Percentiles rank a stretch among this genome's conserved stretches.
These are phyloP conservation scores for Coranthus polyacanthus DNA, from an alignment of 2,797 vertebrate genomes.

Conservation along the genomic window DNA sequence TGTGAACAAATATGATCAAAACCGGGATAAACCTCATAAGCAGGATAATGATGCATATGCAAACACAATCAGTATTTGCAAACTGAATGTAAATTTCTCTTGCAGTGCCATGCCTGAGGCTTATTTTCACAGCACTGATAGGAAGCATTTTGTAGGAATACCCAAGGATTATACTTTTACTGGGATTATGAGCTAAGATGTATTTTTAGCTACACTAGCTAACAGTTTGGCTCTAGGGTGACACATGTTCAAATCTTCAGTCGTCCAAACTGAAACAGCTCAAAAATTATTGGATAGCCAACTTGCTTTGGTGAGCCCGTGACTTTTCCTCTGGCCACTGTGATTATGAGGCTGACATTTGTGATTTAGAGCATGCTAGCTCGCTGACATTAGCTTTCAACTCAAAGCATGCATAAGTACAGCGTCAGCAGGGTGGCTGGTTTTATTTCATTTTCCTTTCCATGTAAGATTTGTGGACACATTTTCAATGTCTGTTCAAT, in stretches of 20 bases:
- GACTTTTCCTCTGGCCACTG: constrained; percentile 28
- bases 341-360: constrained; percentile 22
- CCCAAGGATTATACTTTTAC: not conserved
- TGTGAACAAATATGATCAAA: too few relatives aligned
- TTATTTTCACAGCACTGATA: not conserved
- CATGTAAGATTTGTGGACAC: constrained; percentile 5
- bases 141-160: not conserved
- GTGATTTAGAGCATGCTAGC: constrained; percentile 10
- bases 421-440: not conserved
- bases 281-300: not conserved
- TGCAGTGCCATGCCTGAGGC: not conserved
- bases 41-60: too few relatives aligned
- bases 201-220: constrained; percentile 17
- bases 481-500: not conserved
- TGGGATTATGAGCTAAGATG: constrained; percentile 10
- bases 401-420: not conserved
- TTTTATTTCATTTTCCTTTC: not conserved
- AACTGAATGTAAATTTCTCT: too few relatives aligned
- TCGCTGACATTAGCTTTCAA: constrained; percentile 14
- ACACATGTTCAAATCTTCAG: not conserved
- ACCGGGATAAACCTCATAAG: too few relatives aligned
- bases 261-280: constrained; percentile 4
- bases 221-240: not conserved
- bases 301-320: constrained; percentile 8
- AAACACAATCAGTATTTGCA: too few relatives aligned